phyloP scores from a whole-genome alignment of 92 coral and sea anemone genomes.

The Parazoanthus darwini region DNA sequence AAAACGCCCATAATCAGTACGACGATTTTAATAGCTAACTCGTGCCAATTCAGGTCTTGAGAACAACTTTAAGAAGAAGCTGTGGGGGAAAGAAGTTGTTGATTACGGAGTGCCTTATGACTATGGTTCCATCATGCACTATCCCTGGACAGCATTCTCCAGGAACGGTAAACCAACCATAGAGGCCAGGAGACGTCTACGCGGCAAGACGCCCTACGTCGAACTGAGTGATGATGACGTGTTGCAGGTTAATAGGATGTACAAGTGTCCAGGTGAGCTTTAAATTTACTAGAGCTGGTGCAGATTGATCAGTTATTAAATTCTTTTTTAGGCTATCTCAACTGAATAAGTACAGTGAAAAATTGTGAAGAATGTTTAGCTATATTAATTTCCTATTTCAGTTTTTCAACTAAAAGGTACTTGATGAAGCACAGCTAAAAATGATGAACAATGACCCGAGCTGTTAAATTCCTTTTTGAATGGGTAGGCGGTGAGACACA shows the following conservation, averaged over 20 bases:
- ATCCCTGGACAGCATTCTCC: slow-evolving; percentile 89
- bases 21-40: background rate
- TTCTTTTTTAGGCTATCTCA: too few species aligned
- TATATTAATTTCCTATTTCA: too few species aligned
- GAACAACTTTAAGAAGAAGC: slow-evolving; percentile 76
- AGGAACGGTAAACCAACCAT: slow-evolving; percentile 74
- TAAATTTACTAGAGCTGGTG: background rate
- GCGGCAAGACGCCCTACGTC: slow-evolving; percentile 76
- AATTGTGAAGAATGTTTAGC: too few species aligned
- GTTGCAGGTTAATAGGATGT: slow-evolving; percentile 81
- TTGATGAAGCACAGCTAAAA: too few species aligned
- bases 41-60: slow-evolving; percentile 58
- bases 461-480: too few species aligned
- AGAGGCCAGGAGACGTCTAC: slow-evolving; percentile 59
- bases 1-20: background rate
- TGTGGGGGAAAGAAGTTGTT: slow-evolving; percentile 56
- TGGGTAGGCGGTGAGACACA: too few species aligned
- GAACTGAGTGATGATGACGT: slow-evolving; percentile 75
- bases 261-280: slow-evolving; percentile 44
- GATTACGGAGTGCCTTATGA: slow-evolving; percentile 71
- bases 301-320: background rate
- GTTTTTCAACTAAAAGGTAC: too few species aligned
- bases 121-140: slow-evolving; percentile 91
- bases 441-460: too few species aligned
- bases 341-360: background rate